These are phyloP conservation scores for Lissonota sp. DNA, from an alignment of 2,888 invertebrate species.

Conservation along the genomic window DNA sequence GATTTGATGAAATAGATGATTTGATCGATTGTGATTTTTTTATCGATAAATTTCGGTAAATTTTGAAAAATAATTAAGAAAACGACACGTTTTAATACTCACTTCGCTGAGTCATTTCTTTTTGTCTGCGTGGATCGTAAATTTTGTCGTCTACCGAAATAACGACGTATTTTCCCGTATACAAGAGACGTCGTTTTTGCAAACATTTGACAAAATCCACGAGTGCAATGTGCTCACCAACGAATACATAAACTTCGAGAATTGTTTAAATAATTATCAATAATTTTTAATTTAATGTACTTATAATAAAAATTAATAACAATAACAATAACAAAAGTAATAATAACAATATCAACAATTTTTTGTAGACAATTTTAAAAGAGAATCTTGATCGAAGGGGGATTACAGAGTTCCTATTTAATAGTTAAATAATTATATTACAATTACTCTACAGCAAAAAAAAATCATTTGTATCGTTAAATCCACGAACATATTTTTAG, in stretches of 20 bases:
- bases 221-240: slow-evolving; percentile 94
- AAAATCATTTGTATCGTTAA: too few relatives aligned
- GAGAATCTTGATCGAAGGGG: too few relatives aligned
- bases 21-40: not conserved
- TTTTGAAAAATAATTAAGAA: too few relatives aligned
- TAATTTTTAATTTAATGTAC: too few relatives aligned
- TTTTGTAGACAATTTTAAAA: too few relatives aligned
- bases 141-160: slow-evolving; percentile 95
- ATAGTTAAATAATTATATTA: too few relatives aligned
- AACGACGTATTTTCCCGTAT: slow-evolving; percentile 93
- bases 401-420: too few relatives aligned
- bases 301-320: too few relatives aligned
- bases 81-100: slow-evolving; percentile 19
- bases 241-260: slow-evolving; percentile 94
- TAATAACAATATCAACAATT: too few relatives aligned
- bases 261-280: slow-evolving; percentile 64
- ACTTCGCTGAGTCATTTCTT: slow-evolving; percentile 85
- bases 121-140: slow-evolving; percentile 88
- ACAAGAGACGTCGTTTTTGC: slow-evolving; percentile 89
- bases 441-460: too few relatives aligned
- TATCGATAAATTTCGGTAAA: not conserved
- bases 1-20: not conserved
- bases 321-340: too few relatives aligned
- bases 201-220: slow-evolving; percentile 93
- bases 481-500: too few relatives aligned